Conservation (phyloP, 2,888 invertebrate species). For the Augochlorella aurata region DNA sequence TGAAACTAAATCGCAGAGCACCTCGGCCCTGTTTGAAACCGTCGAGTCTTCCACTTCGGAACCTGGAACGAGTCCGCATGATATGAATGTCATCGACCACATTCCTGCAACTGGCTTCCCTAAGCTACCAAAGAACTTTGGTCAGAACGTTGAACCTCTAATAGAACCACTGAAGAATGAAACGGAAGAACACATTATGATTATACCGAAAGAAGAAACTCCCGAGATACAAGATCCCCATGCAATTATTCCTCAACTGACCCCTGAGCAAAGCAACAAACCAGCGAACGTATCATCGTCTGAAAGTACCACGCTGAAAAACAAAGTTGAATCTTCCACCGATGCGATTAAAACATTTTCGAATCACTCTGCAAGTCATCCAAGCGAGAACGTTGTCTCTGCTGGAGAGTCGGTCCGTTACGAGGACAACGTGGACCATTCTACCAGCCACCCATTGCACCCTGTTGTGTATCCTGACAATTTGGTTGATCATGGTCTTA, state of each 20-base stretch:
- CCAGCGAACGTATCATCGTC: conserved; percentile 20
- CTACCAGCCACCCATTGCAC: conserved; percentile 63
- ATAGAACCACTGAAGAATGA: conserved; percentile 59
- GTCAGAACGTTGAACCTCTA: conserved; percentile 71
- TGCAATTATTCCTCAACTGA: conserved; percentile 71
- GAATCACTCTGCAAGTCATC: conserved; percentile 36
- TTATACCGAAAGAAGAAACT: conserved; percentile 53
- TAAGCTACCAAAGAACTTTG: conserved; percentile 73
- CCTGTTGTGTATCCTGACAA: conserved; percentile 61
- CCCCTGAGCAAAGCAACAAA: conserved; percentile 65
- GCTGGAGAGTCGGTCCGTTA: conserved; percentile 17
- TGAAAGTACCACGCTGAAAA: neutral
- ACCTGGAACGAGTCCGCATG: neutral
- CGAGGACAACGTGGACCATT: conserved; percentile 62
- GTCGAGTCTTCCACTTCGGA: neutral
- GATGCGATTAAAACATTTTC: neutral
- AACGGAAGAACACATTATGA: conserved; percentile 66
- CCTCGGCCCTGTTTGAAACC: neutral
- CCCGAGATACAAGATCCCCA: conserved; percentile 62
- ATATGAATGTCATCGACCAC: conserved; percentile 67
- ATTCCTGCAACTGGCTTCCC: conserved; percentile 67
- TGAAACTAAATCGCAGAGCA: conserved; percentile 8
- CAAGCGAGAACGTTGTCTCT: conserved; percentile 45
- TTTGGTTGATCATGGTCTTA: conserved; percentile 41
- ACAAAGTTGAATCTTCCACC: conserved; percentile 13